Evolutionary conservation across 2,888 invertebrate genomes (phyloP), one percentile per base, ranked within the genome.

Genomic region (Melanophora roralis): DNA sequence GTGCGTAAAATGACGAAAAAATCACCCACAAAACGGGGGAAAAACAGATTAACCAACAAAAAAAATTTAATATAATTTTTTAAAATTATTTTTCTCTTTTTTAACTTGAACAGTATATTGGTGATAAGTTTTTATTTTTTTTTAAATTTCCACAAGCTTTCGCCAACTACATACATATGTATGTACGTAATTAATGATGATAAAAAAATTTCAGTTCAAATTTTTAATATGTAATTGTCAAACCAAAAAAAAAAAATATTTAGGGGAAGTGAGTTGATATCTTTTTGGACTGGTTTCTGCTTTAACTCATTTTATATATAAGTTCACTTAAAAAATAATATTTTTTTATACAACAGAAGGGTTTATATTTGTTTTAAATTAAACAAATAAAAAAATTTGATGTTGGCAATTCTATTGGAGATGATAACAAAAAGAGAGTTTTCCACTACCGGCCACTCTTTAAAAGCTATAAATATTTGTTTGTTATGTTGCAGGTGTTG

Each of bases 1-100:
- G 77, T 71, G 77, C 69, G 77, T 65, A 71, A 62, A 75, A 40
- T 53, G 55, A n/a, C 43, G 57, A 51, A 53, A 40, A 55, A 43
- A 7, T 9, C 27, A 27, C 27, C 6, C 27, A 49, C 40, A 27
- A 27, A 65, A 65, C 12, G 36, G 38, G 14, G 43, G 21, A 71
- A 68, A 60, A 21, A 21, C 14, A 19, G n/a, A 36, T 68, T 60
- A 68, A 60, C 64, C 53, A 47, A 62, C 74, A 60, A 45, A 27
- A 27, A 27, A 27, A 71, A 43, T 16, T 12, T 36, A 14, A 36
- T 14, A 53, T 16, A 27, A 27, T 62, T 62, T 21, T 47, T 57
- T 69, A 27, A 57, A 38, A 43, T 23, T 19, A 51, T 73, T 57
- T 72, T 43, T 59, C 65, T 75, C 57, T 75, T 67, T 75, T 68